Base-by-base conservation (phyloP, 2,888 invertebrate genomes). In the Boloria selene region DNA sequence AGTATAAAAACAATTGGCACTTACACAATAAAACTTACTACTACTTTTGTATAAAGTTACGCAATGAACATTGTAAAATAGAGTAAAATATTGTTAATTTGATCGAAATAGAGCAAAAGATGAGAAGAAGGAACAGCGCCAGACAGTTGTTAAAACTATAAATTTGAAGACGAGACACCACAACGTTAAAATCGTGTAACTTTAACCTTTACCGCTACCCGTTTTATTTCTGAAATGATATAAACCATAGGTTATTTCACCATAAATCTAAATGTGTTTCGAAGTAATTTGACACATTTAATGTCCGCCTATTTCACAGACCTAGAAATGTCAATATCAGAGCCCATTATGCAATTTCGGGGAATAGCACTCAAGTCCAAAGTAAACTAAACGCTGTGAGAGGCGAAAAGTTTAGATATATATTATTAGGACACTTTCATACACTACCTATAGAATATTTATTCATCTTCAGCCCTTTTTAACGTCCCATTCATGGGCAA, bases 261-360 rank as follows among this genome's bases (percentile, higher is more conserved):
- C 47, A 64, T 52, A 52, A 58, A 59, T 31, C 51, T 59, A 52
- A 45, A 64, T 59, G 16, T 56, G 44, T 59, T 17, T 47, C 59
- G 17, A 18, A 47, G 59, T 53, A 64, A 64, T 53, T 64, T 58
- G 59, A 64, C 58, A 64, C 52, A 59, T 50, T 59, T 59, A 38
- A 38, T 50, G 68, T 70, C 68, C 66, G 70, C 68, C 45, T 22
- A 26, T 73, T 73, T 74, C 70, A 72, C 67, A 70, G 73, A 75
- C 58, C 22, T 18, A 51, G 49, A 62, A 51, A 47, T 63, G 68
- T 66, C 63, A 63, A 65, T 63, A 65, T 65, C 62, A 63, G 53
- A 60, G 78, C 88, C 87, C 86, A 74, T 74, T 63, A 63, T 49
- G 79, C 65, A 74, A 81, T 83, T 85, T 83, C 84, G 70, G 69